Conservation (phyloP, 2,888 invertebrate genomes). For the Blastobasis adustella region DNA sequence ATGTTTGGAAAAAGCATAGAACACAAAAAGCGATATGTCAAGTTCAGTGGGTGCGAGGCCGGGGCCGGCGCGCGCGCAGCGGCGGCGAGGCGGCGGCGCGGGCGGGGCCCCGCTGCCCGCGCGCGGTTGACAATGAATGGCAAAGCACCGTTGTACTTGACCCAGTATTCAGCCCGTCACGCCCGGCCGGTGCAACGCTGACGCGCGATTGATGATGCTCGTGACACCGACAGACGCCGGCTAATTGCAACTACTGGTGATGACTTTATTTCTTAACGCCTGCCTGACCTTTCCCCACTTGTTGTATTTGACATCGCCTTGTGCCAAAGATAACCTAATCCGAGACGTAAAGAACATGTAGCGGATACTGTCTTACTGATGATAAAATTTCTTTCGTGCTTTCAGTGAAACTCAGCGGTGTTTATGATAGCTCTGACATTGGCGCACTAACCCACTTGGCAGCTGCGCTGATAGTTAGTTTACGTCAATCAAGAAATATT, state of each 20-base stretch:
- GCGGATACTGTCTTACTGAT: slow-evolving; percentile 15
- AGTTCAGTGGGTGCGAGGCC: slow-evolving; percentile 63
- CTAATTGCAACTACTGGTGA: slow-evolving; percentile 5
- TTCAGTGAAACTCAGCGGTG: slow-evolving; percentile 10
- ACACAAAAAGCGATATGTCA: slow-evolving; percentile 61
- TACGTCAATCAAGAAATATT: slow-evolving; percentile 55
- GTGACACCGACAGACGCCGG: slow-evolving; percentile 26
- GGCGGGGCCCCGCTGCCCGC: slow-evolving; percentile 22
- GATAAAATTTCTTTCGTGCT: no score
- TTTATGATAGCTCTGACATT: slow-evolving; percentile 63
- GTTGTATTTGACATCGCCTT: background rate
- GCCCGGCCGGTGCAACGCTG: slow-evolving; percentile 30
- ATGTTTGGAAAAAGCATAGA: slow-evolving; percentile 46
- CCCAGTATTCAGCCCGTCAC: slow-evolving; percentile 63
- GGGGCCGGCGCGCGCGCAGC: slow-evolving; percentile 39
- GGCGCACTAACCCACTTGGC: slow-evolving; percentile 67
- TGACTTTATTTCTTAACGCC: background rate
- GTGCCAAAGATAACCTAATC: background rate
- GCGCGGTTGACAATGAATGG: slow-evolving; percentile 65
- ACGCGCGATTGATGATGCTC: slow-evolving; percentile 48
- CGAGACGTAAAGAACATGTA: slow-evolving; percentile 12
- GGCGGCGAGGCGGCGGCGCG: slow-evolving; percentile 21
- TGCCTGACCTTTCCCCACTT: background rate
- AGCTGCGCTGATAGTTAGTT: slow-evolving; percentile 37
- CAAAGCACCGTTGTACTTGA: slow-evolving; percentile 73